Base-by-base conservation (phyloP, 1,140 invertebrate species). In the Carposina sasakii region DNA sequence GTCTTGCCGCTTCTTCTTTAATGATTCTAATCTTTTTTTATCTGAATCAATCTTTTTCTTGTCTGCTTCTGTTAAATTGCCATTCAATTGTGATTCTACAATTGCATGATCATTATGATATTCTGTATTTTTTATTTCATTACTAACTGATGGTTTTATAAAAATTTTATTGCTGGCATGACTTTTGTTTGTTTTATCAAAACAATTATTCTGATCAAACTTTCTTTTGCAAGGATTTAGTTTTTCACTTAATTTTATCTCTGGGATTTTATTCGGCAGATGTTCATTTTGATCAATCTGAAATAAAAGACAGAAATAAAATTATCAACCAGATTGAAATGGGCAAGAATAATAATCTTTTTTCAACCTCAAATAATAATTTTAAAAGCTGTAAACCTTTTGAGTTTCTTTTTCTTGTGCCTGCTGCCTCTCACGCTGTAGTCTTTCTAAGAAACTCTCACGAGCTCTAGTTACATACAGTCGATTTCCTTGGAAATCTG, bases 1-100 rank as follows among this genome's bases (percentile, higher is more conserved):
- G 16, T 76, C 67, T 57, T 85, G 70, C 49, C 86, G 87, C 52
- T 87, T 89, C 48, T 82, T 75, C 52, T 83, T 85, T 45, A 91
- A 74, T 12, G 89, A 89, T 48, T 87, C 75, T 36, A 89, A 62
- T 57, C 90, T 76, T 66, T 89, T 90, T 31, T 85, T 75, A 52
- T 90, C 88, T 6, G 88, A 68, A 33, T 71, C 70, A n/a, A n/a
- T n/a, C 51, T 81, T 81, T 45, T 74, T 83, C 28, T 68, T 60
- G 52, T 82, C 63, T 9, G 40, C 51, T 53, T 55, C 51, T 24
- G 45, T 16, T 33, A 47, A 19, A 22, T 30, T 24, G 8, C 41
- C 19, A 24, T 43, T n/a, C n/a, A n/a, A n/a, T n/a, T n/a, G n/a
- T n/a, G n/a, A n/a, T n/a, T n/a, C n/a, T n/a, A n/a, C n/a, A n/a